Evolutionary conservation across 2,888 invertebrate species (phyloP).

Genomic region (Ditylenchus weischeri): DNA sequence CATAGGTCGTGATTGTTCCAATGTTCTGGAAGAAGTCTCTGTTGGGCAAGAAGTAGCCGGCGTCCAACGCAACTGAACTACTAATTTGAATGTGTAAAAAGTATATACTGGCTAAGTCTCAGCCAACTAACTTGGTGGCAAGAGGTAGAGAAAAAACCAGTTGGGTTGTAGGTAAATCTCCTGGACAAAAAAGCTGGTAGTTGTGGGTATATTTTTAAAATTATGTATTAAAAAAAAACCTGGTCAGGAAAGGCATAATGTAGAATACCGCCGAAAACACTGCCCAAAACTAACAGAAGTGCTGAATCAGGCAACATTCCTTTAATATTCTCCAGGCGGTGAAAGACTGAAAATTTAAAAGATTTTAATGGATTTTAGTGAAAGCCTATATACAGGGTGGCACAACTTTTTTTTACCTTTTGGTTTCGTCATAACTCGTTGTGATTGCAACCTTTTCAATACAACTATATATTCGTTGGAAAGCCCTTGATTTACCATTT

Average conservation of each 20-base stretch:
- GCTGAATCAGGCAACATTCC: slow-evolving; percentile 28
- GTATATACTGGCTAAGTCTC: no score
- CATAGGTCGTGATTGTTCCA: slow-evolving; percentile 89
- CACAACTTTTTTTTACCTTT: no score
- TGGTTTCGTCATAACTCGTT: no score
- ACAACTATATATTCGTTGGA: no score
- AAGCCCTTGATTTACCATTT: no score
- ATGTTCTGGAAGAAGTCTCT: slow-evolving; percentile 90
- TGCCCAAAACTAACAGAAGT: slow-evolving; percentile 23
- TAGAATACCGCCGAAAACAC: slow-evolving; percentile 25
- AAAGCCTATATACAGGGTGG: no score
- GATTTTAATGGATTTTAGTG: not conserved
- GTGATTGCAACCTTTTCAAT: no score
- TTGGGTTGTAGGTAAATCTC: slow-evolving; percentile 30
- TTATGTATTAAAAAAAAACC: slow-evolving; percentile 7
- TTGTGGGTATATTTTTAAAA: slow-evolving; percentile 10
- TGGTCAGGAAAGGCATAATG: slow-evolving; percentile 25
- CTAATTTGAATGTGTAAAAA: no score
- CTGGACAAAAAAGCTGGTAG: slow-evolving; percentile 14
- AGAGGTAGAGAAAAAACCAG: slow-evolving; percentile 87
- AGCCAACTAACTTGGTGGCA: slow-evolving; percentile 73
- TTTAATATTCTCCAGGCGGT: slow-evolving; percentile 23
- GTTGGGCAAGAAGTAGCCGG: slow-evolving; percentile 98
- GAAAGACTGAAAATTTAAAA: slow-evolving; percentile 20
- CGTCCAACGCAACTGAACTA: slow-evolving; percentile 80